These are phyloP conservation scores for Uloborus plumipes DNA, from an alignment of 2,888 invertebrate species.

Conservation along the genomic window DNA sequence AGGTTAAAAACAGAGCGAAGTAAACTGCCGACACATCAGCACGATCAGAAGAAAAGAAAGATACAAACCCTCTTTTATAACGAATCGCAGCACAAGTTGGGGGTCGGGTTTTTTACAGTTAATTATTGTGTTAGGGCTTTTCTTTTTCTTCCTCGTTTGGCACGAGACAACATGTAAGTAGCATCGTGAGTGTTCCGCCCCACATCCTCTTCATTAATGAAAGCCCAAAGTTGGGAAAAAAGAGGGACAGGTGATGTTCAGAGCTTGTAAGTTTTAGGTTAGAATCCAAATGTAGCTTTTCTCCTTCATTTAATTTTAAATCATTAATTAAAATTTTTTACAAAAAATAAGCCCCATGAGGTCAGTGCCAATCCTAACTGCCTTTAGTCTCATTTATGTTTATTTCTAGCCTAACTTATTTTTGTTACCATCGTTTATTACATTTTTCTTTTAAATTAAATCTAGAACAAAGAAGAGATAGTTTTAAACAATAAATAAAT, in stretches of 20 bases:
- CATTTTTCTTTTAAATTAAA: no score
- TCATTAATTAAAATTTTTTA: no score
- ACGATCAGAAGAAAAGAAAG: not conserved
- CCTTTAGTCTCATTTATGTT: no score
- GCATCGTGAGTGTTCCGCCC: constrained; percentile 17
- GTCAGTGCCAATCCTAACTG: no score
- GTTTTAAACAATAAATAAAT: no score
- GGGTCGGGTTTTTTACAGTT: constrained; percentile 9
- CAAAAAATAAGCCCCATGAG: no score
- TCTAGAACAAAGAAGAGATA: no score
- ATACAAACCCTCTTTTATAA: constrained; percentile 21
- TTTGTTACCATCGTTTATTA: no score
- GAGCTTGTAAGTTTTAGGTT: no score
- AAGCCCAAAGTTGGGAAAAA: constrained; percentile 23
- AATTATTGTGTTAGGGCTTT: constrained; percentile 11
- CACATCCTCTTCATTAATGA: constrained; percentile 33
- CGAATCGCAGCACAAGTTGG: not conserved
- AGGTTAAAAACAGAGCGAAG: not conserved
- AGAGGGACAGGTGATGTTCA: not conserved
- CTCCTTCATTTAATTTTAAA: no score
- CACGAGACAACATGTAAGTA: constrained; percentile 33
- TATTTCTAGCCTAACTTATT: no score
- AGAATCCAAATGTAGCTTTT: no score
- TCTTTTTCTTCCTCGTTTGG: constrained; percentile 5
- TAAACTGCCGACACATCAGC: not conserved